Evolutionary conservation across 2,797 vertebrate species (phyloP), one percentile per base, ranked within the genome.

Genomic region (Acanthiza pusilla): DNA sequence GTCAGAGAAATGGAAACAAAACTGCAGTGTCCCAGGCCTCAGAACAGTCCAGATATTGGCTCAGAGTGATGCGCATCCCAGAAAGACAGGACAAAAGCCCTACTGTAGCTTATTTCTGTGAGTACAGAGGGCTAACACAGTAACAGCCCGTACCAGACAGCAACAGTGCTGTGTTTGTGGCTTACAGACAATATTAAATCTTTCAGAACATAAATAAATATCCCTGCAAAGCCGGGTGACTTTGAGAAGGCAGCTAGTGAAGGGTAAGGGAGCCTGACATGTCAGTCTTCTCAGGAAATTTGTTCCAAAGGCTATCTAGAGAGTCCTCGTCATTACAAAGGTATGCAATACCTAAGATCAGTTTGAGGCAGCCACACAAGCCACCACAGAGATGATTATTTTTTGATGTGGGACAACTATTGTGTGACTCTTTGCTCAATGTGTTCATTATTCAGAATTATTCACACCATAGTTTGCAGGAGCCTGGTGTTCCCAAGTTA

Each of bases 1-100:
- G 96, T 96, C 95, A 96, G 91, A 86, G 53, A 88, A 93, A 91
- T 73, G 38, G 88, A 87, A 90, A 96, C 95, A 96, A 91, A 94
- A 95, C 88, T 79, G 76, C 77, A 96, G 94, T 96, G 93, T 96
- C 93, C 85, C 50, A 82, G 91, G 60, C 5, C 54, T 82, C 85
- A 55, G 62, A 86, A 48, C 51, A 38, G 51, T 75, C 36, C 71
- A 91, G 83, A 95, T 70, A 90, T 32, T 76, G 80, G 73, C 90
- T 76, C 61, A 66, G 71, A 79, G 62, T 66, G 83, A 84, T 94
- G 74, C 42, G 60, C 74, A 84, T 82, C 93, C 71, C 80, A 85
- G 66, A 75, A 85, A 55, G 55, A 60, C 90, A 82, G 67, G 62
- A 96, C 96, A 96, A 96, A 91, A 90, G 80, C 85, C 48, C 77